Conservation (phyloP, 2,888 invertebrate genomes). For the Limnephilus marmoratus region DNA sequence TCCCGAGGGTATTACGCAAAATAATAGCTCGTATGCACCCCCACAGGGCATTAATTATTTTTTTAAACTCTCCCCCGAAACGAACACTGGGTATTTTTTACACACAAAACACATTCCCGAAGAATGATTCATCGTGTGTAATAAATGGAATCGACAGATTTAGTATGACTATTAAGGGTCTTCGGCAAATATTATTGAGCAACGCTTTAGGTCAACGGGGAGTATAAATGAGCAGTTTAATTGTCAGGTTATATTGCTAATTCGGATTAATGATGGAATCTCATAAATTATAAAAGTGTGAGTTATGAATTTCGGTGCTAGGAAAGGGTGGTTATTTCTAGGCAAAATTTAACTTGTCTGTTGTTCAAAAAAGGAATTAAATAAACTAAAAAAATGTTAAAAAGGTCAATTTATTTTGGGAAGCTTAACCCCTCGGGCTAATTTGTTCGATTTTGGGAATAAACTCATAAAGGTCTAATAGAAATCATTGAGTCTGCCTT, state of each 20-base stretch:
- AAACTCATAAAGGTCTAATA: too few relatives aligned
- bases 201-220: background rate
- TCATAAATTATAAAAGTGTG: background rate
- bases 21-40: background rate
- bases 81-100: constrained; percentile 18
- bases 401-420: too few relatives aligned
- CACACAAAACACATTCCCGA: constrained; percentile 27
- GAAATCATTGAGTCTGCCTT: too few relatives aligned
- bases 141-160: constrained; percentile 46
- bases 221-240: constrained; percentile 32
- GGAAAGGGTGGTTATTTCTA: background rate
- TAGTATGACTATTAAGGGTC: background rate
- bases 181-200: constrained; percentile 6
- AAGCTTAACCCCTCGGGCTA: too few relatives aligned
- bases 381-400: background rate
- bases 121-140: constrained; percentile 49
- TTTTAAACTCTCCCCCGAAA: constrained; percentile 46
- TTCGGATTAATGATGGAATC: constrained; percentile 46
- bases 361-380: background rate
- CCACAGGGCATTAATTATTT: constrained; percentile 49
- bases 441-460: too few relatives aligned
- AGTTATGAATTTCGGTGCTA: background rate
- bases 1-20: background rate
- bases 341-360: background rate
- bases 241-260: constrained; percentile 53